Conservation (phyloP, 2,113 vertebrate species). For the Salvator merianae region DNA sequence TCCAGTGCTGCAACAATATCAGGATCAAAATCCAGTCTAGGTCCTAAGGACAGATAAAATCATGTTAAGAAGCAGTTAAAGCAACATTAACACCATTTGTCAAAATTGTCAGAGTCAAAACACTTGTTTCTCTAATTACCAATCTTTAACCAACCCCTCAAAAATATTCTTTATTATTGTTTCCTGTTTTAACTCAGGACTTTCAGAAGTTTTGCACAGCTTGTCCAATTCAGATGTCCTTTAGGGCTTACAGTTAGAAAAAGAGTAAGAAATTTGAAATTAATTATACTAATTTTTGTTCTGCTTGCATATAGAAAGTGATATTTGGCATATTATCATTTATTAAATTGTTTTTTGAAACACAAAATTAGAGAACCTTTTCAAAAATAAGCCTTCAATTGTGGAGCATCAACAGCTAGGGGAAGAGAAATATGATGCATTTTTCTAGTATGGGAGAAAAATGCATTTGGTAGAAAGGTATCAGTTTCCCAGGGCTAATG, state of each 20-base stretch:
- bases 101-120: not conserved
- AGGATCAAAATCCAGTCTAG: constrained; percentile 93
- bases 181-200: not conserved
- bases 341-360: not conserved
- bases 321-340: not conserved
- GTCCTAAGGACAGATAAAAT: constrained; percentile 76
- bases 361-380: not conserved
- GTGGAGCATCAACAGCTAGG: not conserved
- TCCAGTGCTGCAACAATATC: constrained; percentile 96
- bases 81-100: not conserved
- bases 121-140: accelerated
- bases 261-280: not conserved
- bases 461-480: not conserved
- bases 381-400: not conserved
- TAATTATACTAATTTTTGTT: not conserved
- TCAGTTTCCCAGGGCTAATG: not conserved
- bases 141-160: not conserved
- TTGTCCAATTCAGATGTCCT: not conserved
- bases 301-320: not conserved
- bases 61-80: not conserved
- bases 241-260: not conserved
- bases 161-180: not conserved
- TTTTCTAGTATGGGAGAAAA: not conserved
- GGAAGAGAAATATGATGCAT: not conserved
- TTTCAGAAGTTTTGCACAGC: not conserved